Base-by-base conservation (phyloP, 1,140 invertebrate species). In the Tribolium castaneum region DNA sequence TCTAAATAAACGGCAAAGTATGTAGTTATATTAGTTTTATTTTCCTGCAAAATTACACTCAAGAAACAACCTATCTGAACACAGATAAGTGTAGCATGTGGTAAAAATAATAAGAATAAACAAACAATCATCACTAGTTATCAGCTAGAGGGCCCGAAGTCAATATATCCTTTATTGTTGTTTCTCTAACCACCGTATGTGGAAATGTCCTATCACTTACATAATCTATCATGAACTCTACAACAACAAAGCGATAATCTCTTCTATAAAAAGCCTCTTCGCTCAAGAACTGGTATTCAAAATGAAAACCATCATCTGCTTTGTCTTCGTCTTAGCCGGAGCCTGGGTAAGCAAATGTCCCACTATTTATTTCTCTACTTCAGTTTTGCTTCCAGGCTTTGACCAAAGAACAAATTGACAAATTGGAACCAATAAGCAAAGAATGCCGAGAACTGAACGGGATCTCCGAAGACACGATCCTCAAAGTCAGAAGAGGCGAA, bases 381-480 rank as follows among this genome's bases (percentile, higher is more conserved):
- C 5, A 30, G 25, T 30, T 30, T 30, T 45, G n/a, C 39, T 25
- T 76, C 1, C 59, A 76, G 75, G 62, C 49, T 30, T 51, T 90
- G 2, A 87, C 87, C 1, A 87, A 88, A 25, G 89, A 89, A 72
- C 87, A 89, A 82, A 88, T 87, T 74, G 86, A 86, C 70, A 89
- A 88, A 78, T 77, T 90, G 14, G 87, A 87, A 82, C 86, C 86
- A 62, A 86, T 88, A 76, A 83, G 84, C 76, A 80, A 83, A 4
- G 87, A 88, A 71, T 90, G 89, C 75, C 76, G 87, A 1, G 71
- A 84, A 0, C 83, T 87, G 66, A 84, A 85, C 0, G 86, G 86
- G 0, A 86, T 87, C 0, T 86, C 84, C 45, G 62, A 83, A 3
- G 85, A 86, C 25, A 34, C 87, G 0, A 56, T 88, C 9, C 77